These are phyloP conservation scores for Parapristionchus giblindavisi DNA, from an alignment of 2,888 invertebrate species.

Conservation along the genomic window DNA sequence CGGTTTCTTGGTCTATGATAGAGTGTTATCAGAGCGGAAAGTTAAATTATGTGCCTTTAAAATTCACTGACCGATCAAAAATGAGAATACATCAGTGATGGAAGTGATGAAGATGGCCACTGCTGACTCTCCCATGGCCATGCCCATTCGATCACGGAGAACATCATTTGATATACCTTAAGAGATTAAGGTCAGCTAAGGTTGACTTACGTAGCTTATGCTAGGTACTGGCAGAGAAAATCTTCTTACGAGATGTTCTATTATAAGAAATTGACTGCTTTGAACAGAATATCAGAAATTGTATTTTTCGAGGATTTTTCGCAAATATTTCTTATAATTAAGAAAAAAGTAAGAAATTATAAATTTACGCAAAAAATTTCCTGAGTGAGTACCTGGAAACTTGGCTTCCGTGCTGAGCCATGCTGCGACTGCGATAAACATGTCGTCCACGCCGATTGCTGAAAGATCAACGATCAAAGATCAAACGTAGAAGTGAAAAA, in stretches of 20 bases:
- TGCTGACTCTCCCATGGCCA: conserved; percentile 89
- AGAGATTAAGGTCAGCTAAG: no score
- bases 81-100: conserved; percentile 77
- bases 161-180: conserved; percentile 49
- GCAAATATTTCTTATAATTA: no score
- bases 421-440: conserved; percentile 92
- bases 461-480: conserved; percentile 52
- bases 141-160: conserved; percentile 87
- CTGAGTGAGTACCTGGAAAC: conserved; percentile 47
- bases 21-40: no score
- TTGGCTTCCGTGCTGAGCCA: conserved; percentile 84
- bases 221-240: no score
- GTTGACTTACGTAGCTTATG: no score
- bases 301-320: no score
- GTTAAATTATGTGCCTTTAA: no score
- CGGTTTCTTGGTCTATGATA: no score
- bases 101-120: conserved; percentile 95
- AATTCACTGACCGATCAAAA: conserved; percentile 29
- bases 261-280: no score
- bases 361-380: no score
- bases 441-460: conserved; percentile 96
- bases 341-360: no score
- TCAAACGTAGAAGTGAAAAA: neutral
- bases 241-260: no score
- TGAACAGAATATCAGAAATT: neutral